Base-by-base conservation (phyloP, 2,113 vertebrate genomes). In the Centropristis striata region DNA sequence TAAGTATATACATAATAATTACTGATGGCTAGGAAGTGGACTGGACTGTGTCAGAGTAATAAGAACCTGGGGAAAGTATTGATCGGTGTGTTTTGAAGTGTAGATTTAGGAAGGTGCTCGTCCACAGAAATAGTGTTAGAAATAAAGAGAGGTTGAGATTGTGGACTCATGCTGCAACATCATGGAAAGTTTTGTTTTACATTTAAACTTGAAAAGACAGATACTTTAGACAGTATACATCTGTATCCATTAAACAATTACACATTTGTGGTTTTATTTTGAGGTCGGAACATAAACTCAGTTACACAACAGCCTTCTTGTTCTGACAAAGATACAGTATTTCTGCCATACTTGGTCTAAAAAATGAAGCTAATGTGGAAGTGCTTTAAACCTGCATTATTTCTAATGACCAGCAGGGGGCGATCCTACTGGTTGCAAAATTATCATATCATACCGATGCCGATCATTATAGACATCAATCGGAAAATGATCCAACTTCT, bases 1-100 rank as follows among this genome's bases (percentile, higher is more conserved):
- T 42, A 73, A 80, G 58, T 28, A 57, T 51, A 64, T 51, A 80
- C 27, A 25, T 55, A 68, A 57, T 80, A 81, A 84, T 72, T 53
- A 69, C 58, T 16, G 28, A 61, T 61, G 68, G 78, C 41, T 41
- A 20, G 58, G 18, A 69, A 79, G 81, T 80, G 23, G 49, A 72
- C 49, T 51, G 65, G 44, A 44, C 37, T 37, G 67, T 64, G 49
- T 58, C 25, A 53, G 51, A 21, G 60, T 70, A 20, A 71, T 41
- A 23, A 61, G 25, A 44, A 68, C 39, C 44, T 47, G 36, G 6
- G n/a, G 61, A 14, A 27, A 21, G 41, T 32, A 53, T 14, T 25
- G 77, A 67, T 53, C 50, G 25, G 28, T 57, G 23, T 27, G n/a
- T 47, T 39, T 41, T 55, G 21, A 44, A 16, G 18, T 5, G 14